A percentile compares a stretch with the other conserved stretches of the same genome.
phyloP scores from a whole-genome alignment of 1,140 invertebrate genomes.

The Panonychus citri region DNA sequence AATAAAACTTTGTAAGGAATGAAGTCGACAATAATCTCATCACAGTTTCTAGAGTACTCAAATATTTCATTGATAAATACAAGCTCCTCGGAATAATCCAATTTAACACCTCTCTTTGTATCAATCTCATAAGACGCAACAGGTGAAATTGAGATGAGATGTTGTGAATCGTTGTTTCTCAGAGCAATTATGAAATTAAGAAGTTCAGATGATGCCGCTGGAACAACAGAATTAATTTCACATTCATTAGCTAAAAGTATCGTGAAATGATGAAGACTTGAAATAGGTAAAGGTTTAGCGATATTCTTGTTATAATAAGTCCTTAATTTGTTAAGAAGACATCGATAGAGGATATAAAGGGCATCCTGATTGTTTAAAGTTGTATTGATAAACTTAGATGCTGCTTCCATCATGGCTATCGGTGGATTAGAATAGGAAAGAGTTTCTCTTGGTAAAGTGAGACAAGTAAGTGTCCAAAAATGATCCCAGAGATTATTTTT shows the following conservation, averaged over 20 bases:
- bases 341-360: conserved; percentile 1
- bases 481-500: conserved; percentile 8
- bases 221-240: not conserved
- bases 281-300: not conserved
- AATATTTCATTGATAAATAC: conserved; percentile 5
- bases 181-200: conserved; percentile 2
- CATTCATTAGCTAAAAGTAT: conserved; percentile 2
- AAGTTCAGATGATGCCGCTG: not conserved
- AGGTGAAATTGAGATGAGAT: not conserved
- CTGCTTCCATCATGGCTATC: not conserved
- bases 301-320: not conserved
- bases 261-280: conserved; percentile 1
- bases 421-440: not conserved
- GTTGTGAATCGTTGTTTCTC: not conserved
- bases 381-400: not conserved
- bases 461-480: conserved; percentile 1
- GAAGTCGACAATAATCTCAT: not conserved
- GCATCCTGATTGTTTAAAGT: not conserved
- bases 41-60: not conserved
- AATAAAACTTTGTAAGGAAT: conserved; percentile 6
- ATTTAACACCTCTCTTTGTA: not conserved
- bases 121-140: not conserved
- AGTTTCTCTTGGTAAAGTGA: not conserved
- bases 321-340: not conserved
- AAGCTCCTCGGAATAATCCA: not conserved